These are phyloP conservation scores for Malurus alboscapulatus DNA, from an alignment of 2,113 vertebrate genomes.

Conservation along the genomic window DNA sequence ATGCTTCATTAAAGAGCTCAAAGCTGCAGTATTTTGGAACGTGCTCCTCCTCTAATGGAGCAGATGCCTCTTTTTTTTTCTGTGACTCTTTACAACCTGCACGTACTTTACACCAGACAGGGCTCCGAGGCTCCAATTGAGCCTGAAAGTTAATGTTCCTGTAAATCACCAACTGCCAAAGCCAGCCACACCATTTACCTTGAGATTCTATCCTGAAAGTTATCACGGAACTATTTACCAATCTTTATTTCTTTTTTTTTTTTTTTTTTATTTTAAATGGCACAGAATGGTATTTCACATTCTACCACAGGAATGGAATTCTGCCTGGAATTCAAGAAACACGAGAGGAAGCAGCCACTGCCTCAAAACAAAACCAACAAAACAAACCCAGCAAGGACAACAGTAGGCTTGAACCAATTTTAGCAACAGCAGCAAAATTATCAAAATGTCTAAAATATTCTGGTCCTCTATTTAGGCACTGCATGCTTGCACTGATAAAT, in stretches of 20 bases:
- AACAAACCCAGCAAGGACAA: neutral
- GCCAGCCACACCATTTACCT: constrained; percentile 26
- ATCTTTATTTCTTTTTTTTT: neutral
- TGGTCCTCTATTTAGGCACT: neutral
- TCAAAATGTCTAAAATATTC: neutral
- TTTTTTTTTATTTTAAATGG: neutral
- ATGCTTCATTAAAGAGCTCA: neutral
- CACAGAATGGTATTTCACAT: neutral
- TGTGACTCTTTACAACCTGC: neutral
- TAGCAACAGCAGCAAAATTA: neutral
- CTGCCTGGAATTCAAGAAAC: neutral
- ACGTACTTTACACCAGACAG: neutral
- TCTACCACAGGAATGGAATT: neutral
- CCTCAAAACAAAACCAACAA: neutral
- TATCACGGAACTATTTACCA: neutral
- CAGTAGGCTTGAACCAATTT: neutral
- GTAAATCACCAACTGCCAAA: constrained; percentile 57
- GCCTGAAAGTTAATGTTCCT: constrained; percentile 54
- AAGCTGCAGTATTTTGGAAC: neutral
- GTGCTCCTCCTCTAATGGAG: neutral
- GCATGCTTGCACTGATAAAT: neutral
- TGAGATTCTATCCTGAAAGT: neutral
- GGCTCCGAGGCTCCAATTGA: constrained; percentile 23
- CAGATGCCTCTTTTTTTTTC: neutral
- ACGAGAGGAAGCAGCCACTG: neutral